phyloP scores from a whole-genome alignment of 2,113 vertebrate species.

The Uria lomvia region DNA sequence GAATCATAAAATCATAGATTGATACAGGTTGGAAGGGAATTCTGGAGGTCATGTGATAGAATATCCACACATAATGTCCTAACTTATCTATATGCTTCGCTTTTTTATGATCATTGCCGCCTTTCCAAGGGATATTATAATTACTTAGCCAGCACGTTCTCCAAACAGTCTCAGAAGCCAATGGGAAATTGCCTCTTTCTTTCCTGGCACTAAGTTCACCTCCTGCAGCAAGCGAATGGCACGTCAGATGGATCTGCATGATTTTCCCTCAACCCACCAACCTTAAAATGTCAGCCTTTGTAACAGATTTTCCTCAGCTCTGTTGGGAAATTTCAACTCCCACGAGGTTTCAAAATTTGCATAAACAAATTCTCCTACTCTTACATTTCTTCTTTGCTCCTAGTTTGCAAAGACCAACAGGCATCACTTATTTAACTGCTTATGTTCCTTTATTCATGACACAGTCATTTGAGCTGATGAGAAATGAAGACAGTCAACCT shows the following conservation, averaged over 20 bases:
- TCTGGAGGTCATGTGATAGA: neutral
- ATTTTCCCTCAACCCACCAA: slow-evolving; percentile 5
- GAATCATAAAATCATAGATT: neutral
- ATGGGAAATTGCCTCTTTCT: neutral
- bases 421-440: neutral
- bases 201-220: slow-evolving; percentile 2
- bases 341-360: neutral
- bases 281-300: slow-evolving; percentile 44
- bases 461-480: neutral
- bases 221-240: neutral
- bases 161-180: neutral
- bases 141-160: neutral
- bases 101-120: neutral
- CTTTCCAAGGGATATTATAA: neutral
- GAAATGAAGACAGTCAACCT: neutral
- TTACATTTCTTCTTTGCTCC: neutral
- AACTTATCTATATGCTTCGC: neutral
- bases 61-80: neutral
- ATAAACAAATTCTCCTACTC: slow-evolving; percentile 40
- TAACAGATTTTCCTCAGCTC: slow-evolving; percentile 38
- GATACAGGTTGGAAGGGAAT: neutral
- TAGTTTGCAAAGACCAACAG: neutral
- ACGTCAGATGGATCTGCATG: slow-evolving; percentile 9
- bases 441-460: neutral
- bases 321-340: slow-evolving; percentile 59